Conservation (phyloP, 1,140 invertebrate species). For the Sarcophaga bullata region DNA sequence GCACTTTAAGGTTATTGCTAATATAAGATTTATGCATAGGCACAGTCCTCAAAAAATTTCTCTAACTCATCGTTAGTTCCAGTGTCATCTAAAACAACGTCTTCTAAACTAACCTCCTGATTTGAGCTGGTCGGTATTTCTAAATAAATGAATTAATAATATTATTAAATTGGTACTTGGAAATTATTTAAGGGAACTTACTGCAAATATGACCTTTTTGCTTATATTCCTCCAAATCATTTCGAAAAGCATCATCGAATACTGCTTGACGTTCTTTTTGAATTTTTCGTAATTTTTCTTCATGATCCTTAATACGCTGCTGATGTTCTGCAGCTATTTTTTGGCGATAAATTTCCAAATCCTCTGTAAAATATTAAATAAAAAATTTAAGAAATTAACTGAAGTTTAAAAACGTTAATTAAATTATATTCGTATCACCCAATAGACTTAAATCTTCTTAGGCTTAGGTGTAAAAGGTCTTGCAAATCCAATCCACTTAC, state of each 20-base stretch:
- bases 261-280: constrained; percentile 74
- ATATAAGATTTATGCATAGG: background rate
- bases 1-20: constrained; percentile 22
- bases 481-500: constrained; percentile 18
- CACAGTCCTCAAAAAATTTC: constrained; percentile 68
- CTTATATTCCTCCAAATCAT: constrained; percentile 74
- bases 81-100: constrained; percentile 68
- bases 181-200: constrained; percentile 57
- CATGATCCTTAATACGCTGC: constrained; percentile 69
- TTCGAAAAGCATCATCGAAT: constrained; percentile 75
- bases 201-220: constrained; percentile 71
- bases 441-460: no score
- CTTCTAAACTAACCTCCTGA: constrained; percentile 65
- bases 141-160: constrained; percentile 37
- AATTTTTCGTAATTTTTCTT: constrained; percentile 66
- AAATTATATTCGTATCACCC: no score
- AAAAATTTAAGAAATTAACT: background rate
- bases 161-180: background rate
- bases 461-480: no score
- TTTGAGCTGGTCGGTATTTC: constrained; percentile 45
- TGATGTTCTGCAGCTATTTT: constrained; percentile 72
- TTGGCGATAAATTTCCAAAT: constrained; percentile 66
- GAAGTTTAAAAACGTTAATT: no score
- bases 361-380: constrained; percentile 41
- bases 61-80: constrained; percentile 68